Evolutionary conservation across 2,113 vertebrate species (phyloP).

Genomic region (Orcinus orca): DNA sequence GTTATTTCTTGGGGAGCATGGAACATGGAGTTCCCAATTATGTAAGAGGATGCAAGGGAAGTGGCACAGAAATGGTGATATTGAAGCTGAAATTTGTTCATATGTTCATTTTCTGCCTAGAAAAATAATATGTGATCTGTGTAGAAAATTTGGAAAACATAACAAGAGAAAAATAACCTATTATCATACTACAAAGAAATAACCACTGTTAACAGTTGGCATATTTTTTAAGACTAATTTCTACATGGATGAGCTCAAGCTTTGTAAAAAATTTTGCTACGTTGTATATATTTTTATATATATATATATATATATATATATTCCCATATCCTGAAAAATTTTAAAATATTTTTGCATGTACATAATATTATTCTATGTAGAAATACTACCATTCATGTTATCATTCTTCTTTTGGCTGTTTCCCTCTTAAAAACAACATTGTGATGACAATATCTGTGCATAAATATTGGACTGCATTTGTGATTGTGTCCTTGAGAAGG

Average conservation of each 20-base stretch:
- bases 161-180: neutral
- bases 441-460: neutral
- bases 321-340: neutral
- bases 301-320: neutral
- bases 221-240: neutral
- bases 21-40: neutral
- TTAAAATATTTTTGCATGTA: neutral
- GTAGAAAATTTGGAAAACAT: neutral
- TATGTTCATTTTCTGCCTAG: neutral
- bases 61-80: neutral
- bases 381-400: neutral
- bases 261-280: neutral
- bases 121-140: neutral
- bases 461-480: neutral
- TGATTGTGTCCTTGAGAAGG: conserved; percentile 20
- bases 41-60: neutral
- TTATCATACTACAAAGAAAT: neutral
- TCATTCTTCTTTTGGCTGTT: neutral
- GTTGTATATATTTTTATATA: neutral
- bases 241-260: neutral
- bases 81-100: neutral
- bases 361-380: neutral
- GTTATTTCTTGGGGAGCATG: neutral
- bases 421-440: neutral
- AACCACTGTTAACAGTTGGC: neutral